Evolutionary conservation across 2,797 vertebrate genomes (phyloP).

Genomic region (Enteromius anoplus): DNA sequence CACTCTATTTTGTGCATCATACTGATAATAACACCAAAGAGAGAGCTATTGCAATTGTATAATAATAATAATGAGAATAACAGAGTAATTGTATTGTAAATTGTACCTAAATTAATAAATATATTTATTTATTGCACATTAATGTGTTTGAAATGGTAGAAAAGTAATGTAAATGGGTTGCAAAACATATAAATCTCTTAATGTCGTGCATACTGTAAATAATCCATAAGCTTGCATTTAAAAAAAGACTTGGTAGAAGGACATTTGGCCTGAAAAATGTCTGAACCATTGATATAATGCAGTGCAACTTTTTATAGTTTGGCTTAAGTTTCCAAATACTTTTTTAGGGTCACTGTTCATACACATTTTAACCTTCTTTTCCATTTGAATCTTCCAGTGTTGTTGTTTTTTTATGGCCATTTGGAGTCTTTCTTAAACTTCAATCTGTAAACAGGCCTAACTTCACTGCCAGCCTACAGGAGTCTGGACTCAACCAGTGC

Average conservation of each 20-base stretch:
- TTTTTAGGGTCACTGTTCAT: not conserved
- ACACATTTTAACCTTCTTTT: not conserved
- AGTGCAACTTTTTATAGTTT: not conserved
- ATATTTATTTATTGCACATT: not conserved
- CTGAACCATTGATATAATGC: not conserved
- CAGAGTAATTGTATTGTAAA: not conserved
- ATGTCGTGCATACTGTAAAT: not conserved
- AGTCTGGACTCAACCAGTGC: constrained; percentile 61
- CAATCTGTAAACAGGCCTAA: constrained; percentile 50
- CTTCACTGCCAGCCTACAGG: constrained; percentile 52
- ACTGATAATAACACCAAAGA: not conserved
- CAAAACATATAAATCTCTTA: not conserved
- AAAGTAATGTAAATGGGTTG: not conserved
- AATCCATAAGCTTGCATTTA: not conserved
- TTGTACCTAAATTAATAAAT: not conserved
- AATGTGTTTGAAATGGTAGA: not conserved
- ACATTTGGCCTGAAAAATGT: not conserved
- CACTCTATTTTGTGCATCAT: not conserved
- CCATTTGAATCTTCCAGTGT: constrained; percentile 19
- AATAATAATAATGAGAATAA: not conserved
- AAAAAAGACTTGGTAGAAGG: not conserved
- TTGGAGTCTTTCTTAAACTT: constrained; percentile 52
- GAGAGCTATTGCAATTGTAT: not conserved
- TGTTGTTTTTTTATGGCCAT: constrained; percentile 27
- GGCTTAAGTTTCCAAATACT: not conserved